These are phyloP conservation scores for Chromoteleia sp. DNA, from an alignment of 2,888 invertebrate species.

Conservation along the genomic window DNA sequence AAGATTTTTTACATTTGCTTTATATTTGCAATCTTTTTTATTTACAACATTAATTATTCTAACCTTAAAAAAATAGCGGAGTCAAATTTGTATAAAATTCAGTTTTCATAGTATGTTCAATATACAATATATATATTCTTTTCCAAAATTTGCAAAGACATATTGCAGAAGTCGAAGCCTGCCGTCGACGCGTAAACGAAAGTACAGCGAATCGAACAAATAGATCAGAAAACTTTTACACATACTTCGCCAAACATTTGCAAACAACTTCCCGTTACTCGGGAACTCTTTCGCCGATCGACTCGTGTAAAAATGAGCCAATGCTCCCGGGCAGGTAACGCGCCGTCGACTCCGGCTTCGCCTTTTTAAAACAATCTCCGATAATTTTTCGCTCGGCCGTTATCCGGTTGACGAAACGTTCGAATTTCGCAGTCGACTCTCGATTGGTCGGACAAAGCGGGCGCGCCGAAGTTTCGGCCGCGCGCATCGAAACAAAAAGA, in stretches of 20 bases:
- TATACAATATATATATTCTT: too few species aligned
- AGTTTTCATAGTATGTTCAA: too few species aligned
- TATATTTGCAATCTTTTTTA: too few species aligned
- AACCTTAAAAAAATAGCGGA: too few species aligned
- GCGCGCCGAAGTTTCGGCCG: constrained; percentile 23
- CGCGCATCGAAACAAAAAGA: constrained; percentile 46
- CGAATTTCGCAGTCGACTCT: constrained; percentile 16
- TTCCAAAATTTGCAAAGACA: too few species aligned
- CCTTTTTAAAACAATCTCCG: constrained; percentile 47
- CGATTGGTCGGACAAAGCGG: constrained; percentile 31
- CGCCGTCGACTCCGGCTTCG: too few species aligned
- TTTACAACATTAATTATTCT: too few species aligned
- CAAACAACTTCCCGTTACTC: constrained; percentile 30
- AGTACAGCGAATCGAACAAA: too few species aligned
- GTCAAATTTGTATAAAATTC: too few species aligned
- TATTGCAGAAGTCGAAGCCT: too few species aligned
- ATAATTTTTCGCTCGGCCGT: constrained; percentile 49
- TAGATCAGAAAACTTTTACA: constrained; percentile 10
- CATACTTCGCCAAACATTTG: constrained; percentile 26
- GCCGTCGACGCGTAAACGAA: too few species aligned
- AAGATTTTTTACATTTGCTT: too few species aligned
- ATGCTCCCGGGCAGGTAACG: constrained; percentile 4
- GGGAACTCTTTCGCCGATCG: constrained; percentile 8
- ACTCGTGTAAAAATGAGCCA: constrained; percentile 7
- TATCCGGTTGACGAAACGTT: constrained; percentile 10